Evolutionary conservation across 2,888 invertebrate species (phyloP).

Genomic region (Eristalis arbustorum): DNA sequence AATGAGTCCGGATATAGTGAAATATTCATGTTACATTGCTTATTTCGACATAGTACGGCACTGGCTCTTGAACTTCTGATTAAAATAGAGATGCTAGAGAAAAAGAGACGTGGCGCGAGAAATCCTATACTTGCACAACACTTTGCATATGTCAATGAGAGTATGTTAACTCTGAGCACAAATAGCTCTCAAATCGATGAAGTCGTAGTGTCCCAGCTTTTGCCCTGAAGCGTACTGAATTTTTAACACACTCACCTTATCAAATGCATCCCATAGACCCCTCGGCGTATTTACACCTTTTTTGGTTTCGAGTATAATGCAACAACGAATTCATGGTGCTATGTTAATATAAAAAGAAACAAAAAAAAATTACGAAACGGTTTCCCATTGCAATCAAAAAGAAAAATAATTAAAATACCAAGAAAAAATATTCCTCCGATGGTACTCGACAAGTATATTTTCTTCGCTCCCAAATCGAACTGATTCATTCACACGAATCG

Average conservation of each 20-base stretch:
- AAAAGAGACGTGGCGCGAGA: no score
- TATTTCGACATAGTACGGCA: no score
- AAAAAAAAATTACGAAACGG: constrained; percentile 40
- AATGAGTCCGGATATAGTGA: no score
- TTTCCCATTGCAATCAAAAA: constrained; percentile 31
- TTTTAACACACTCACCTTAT: not conserved
- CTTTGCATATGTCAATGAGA: no score
- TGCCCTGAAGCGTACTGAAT: not conserved
- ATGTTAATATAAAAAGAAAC: constrained; percentile 45
- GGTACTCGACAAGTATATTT: constrained; percentile 13
- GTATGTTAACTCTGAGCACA: no score
- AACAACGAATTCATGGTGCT: constrained; percentile 72
- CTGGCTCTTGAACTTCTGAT: no score
- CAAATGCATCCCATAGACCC: not conserved
- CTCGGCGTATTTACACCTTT: not conserved
- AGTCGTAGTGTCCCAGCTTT: not conserved
- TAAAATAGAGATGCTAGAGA: no score
- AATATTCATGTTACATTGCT: no score
- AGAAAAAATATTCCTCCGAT: constrained; percentile 2
- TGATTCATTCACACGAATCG: constrained; percentile 72
- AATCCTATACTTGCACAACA: no score
- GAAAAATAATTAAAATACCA: not conserved
- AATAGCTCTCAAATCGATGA: not conserved
- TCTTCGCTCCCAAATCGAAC: constrained; percentile 45
- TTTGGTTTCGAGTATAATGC: constrained; percentile 48